Conservation (phyloP, 1,140 invertebrate genomes). For the Diorhabda elongata region DNA sequence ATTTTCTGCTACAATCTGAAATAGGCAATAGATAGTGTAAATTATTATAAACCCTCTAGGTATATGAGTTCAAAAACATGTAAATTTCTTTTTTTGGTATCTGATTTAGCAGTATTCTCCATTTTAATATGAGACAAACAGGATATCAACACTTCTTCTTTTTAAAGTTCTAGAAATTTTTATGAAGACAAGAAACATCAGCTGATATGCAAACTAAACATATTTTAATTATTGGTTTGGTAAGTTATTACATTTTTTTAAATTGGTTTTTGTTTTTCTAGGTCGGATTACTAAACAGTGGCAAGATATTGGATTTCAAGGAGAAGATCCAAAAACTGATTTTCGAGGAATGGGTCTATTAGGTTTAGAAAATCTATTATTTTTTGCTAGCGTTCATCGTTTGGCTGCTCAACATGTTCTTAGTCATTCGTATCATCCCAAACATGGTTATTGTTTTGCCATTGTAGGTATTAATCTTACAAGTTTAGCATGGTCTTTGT, state of each 20-base stretch:
- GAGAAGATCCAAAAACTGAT: constrained; percentile 95
- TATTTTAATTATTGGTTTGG: too few relatives aligned
- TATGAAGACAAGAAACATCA: too few relatives aligned
- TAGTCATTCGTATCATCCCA: constrained; percentile 84
- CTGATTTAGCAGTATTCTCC: too few relatives aligned
- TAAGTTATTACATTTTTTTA: background rate
- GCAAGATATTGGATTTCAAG: constrained; percentile 94
- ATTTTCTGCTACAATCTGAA: too few relatives aligned
- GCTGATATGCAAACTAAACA: too few relatives aligned
- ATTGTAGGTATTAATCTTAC: constrained; percentile 94
- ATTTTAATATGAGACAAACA: too few relatives aligned
- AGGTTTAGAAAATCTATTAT: constrained; percentile 87
- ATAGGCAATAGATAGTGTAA: too few relatives aligned
- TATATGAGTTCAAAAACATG: too few relatives aligned
- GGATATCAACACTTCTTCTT: too few relatives aligned
- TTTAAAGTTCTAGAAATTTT: too few relatives aligned
- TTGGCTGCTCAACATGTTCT: constrained; percentile 76
- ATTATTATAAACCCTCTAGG: too few relatives aligned
- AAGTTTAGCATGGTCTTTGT: constrained; percentile 77
- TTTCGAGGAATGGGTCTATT: constrained; percentile 97
- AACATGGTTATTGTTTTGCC: constrained; percentile 82
- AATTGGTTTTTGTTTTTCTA: constrained; percentile 23
- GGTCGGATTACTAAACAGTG: constrained; percentile 81
- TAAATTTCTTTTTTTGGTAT: too few relatives aligned
- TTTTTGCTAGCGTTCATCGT: constrained; percentile 79